phyloP scores from a whole-genome alignment of 2,888 invertebrate genomes.

The Osedax frankpressi region DNA sequence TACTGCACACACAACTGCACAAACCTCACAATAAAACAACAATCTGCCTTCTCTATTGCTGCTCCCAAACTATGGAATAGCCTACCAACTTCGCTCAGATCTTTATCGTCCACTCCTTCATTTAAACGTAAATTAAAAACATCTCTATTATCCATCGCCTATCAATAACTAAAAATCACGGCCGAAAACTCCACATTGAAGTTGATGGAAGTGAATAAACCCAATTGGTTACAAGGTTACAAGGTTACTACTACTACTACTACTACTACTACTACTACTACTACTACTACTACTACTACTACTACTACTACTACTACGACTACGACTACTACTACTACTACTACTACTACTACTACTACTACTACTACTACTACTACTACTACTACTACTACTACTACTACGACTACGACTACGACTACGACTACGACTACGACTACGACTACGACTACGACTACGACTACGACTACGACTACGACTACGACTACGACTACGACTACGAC shows the following conservation, averaged over 20 bases:
- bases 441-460: slow-evolving; percentile 1
- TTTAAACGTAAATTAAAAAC: too few species aligned
- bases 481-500: slow-evolving; percentile 4
- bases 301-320: slow-evolving; percentile 9
- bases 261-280: slow-evolving; percentile 11
- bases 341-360: slow-evolving; percentile 10
- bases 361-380: slow-evolving; percentile 12
- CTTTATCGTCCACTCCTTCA: too few species aligned
- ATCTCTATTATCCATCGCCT: too few species aligned
- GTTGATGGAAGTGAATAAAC: too few species aligned
- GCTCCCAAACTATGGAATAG: too few species aligned
- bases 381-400: slow-evolving; percentile 11
- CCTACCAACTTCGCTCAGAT: too few species aligned
- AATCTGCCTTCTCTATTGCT: too few species aligned
- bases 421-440: background rate
- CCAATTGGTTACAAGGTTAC: too few species aligned
- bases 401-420: slow-evolving; percentile 3
- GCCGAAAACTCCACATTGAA: too few species aligned
- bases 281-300: slow-evolving; percentile 11
- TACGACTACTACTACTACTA: slow-evolving; percentile 9
- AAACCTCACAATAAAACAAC: too few species aligned
- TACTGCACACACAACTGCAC: background rate
- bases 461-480: slow-evolving; percentile 1
- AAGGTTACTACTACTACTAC: slow-evolving; percentile 9
- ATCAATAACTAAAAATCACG: too few species aligned